Evolutionary conservation across 2,113 vertebrate genomes (phyloP), one percentile per base, ranked within the genome.

Genomic region (Melanotaenia duboulayi): DNA sequence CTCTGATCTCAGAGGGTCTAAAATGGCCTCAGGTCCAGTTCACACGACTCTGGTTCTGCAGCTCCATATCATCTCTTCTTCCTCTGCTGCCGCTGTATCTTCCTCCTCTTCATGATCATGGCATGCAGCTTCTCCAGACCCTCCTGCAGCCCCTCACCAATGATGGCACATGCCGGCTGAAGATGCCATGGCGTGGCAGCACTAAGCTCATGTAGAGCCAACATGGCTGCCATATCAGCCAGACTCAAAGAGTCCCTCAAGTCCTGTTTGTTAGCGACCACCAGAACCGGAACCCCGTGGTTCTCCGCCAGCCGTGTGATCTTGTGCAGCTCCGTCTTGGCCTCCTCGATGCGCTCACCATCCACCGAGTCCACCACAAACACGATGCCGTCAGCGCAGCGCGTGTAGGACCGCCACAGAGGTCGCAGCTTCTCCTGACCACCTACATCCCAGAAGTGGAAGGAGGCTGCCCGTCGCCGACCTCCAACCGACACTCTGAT

Each of bases 341-440:
- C 98, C 87, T 99, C 98, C 89, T 99, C 98, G 97, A 99, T 97
- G 49, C 97, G 95, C 86, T 99, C 98, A 0, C 92, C 87, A 8
- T 99, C 98, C 73, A 98, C 96, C 0, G 98, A 99, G 94, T 99
- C 98, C 91, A 99, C 97, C 81, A 99, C 97, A 51, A 98, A 99
- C n/a, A 99, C 91, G 62, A 99, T 98, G 84, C 97, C 98, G 65
- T 99, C 97, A 1, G 97, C 96, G 91, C 98, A 96, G 16, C 98
- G 94, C 0, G 97, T 98, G 78, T 99, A 99, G 0, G 98, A 98
- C 80, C 98, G 99, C 98, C 97, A 99, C 51, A 99, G 93, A 0
- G 98, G 97, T 55, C 98, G 94, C 19, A 99, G 92, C 79, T 98
- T 99, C 93, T 99, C 97, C 92, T 99, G 98, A 32, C 98, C 98